These are phyloP conservation scores for Acrobasis suavella DNA, from an alignment of 2,888 invertebrate species.

Conservation along the genomic window DNA sequence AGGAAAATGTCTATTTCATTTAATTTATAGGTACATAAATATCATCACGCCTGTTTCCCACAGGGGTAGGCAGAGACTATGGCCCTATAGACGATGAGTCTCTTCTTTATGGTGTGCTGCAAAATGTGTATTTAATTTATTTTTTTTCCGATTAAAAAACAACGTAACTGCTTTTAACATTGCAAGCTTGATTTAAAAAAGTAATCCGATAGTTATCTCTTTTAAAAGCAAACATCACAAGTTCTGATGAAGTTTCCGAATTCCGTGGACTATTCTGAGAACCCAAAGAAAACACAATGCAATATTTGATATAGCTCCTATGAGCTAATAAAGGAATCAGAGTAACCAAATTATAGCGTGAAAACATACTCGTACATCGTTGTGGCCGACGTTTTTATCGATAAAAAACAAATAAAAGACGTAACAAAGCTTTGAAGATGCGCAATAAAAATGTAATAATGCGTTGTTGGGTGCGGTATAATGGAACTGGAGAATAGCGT, in stretches of 20 bases:
- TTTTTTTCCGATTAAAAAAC: too few species aligned
- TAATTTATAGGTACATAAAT: too few species aligned
- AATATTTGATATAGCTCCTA: slow-evolving; percentile 33
- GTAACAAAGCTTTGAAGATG: slow-evolving; percentile 76
- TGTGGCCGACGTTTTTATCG: slow-evolving; percentile 58
- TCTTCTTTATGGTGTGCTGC: too few species aligned
- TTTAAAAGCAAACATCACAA: background rate
- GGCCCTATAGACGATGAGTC: too few species aligned
- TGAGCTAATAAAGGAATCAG: slow-evolving; percentile 56
- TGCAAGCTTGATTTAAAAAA: background rate
- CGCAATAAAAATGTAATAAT: slow-evolving; percentile 79
- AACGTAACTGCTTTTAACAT: too few species aligned
- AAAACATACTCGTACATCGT: slow-evolving; percentile 79
- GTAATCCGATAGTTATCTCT: slow-evolving; percentile 15
- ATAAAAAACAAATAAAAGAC: slow-evolving; percentile 71
- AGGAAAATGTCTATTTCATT: too few species aligned
- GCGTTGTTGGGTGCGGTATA: slow-evolving; percentile 61
- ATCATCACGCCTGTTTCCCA: too few species aligned
- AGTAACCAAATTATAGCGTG: slow-evolving; percentile 69
- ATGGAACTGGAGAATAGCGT: slow-evolving; percentile 61
- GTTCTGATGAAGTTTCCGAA: background rate
- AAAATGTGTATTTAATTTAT: too few species aligned
- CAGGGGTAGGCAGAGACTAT: too few species aligned
- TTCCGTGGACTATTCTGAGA: slow-evolving; percentile 21
- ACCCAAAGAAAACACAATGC: slow-evolving; percentile 24